phyloP scores from a whole-genome alignment of 2,113 vertebrate genomes.

The Polypterus bichir region DNA sequence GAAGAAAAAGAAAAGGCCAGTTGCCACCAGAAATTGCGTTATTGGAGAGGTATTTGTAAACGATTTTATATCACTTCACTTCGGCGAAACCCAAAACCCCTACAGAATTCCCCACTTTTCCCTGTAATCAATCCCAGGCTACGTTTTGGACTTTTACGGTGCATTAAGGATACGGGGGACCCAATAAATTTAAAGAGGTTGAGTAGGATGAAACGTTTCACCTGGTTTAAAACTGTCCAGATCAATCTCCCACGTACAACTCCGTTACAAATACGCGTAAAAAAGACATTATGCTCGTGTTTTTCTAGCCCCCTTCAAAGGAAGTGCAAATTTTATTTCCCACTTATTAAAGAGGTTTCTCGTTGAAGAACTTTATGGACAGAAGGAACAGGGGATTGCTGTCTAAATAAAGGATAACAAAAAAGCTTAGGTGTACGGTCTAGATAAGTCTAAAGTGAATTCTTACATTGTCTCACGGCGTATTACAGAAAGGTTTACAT shows the following conservation, averaged over 20 bases:
- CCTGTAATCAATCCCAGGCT: slow-evolving; percentile 17
- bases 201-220: slow-evolving; percentile 1
- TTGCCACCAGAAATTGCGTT: neutral
- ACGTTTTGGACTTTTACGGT: slow-evolving; percentile 13
- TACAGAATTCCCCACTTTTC: slow-evolving; percentile 14
- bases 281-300: neutral
- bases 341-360: neutral
- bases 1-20: neutral
- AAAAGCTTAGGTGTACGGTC: no score
- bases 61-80: slow-evolving; percentile 11
- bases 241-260: neutral
- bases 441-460: no score
- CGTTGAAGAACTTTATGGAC: neutral
- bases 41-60: slow-evolving; percentile 15
- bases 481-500: no score
- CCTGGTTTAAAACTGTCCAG: neutral
- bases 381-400: no score
- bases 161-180: slow-evolving; percentile 1
- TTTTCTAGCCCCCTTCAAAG: slow-evolving; percentile 4
- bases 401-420: no score
- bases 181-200: slow-evolving; percentile 11
- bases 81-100: slow-evolving; percentile 14
- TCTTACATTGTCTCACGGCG: no score
- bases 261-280: neutral
- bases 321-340: slow-evolving; percentile 5